These are phyloP conservation scores for Pollimyrus isidori DNA, from an alignment of 2,113 vertebrate species.

Conservation along the genomic window DNA sequence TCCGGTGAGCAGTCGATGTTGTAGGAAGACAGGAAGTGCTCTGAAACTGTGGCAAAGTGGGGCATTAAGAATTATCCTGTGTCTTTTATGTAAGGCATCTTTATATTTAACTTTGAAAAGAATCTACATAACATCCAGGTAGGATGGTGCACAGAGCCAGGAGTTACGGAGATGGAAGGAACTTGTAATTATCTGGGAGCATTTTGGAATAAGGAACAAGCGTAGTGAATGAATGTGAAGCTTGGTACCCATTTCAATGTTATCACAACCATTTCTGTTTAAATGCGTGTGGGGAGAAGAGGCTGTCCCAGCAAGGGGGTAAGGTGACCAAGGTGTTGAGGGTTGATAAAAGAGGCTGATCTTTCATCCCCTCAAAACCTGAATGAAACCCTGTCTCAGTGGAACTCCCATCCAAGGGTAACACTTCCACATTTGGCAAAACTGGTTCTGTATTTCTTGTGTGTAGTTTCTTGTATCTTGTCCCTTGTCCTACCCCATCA, in stretches of 20 bases:
- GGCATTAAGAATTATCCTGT: neutral
- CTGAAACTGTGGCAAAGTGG: slow-evolving; percentile 65
- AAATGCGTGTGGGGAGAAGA: neutral
- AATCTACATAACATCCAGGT: neutral
- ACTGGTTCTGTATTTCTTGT: neutral
- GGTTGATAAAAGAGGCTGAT: neutral
- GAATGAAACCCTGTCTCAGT: neutral
- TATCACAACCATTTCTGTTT: neutral
- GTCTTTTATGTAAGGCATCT: neutral
- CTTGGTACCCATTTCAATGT: neutral
- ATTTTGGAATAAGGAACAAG: neutral
- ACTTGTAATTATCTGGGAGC: neutral
- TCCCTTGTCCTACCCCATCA: neutral
- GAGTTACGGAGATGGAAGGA: neutral
- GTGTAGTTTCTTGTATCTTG: neutral
- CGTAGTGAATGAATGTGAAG: neutral
- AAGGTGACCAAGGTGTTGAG: neutral
- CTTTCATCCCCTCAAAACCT: neutral
- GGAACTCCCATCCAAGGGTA: neutral
- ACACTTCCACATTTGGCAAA: neutral
- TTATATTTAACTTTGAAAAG: neutral
- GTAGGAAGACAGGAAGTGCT: slow-evolving; percentile 83
- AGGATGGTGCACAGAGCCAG: neutral
- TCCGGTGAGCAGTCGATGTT: slow-evolving; percentile 73
- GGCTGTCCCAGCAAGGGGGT: neutral